Evolutionary conservation across 2,797 vertebrate species (phyloP).

Genomic region (Ctenopoma kingsleyae): DNA sequence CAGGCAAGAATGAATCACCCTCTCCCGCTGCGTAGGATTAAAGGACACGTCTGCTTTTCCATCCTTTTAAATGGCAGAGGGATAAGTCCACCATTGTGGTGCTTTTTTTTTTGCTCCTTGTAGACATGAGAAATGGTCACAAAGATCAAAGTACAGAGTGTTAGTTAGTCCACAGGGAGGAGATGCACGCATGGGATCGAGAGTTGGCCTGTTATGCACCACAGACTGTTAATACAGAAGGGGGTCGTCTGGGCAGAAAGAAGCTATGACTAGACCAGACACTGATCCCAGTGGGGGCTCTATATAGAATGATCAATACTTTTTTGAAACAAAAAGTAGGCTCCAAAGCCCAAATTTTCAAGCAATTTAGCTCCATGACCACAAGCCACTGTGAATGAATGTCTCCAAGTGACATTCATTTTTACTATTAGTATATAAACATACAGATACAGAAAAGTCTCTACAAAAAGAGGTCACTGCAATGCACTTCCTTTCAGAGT

Average conservation of each 20-base stretch:
- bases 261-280: constrained; percentile 27
- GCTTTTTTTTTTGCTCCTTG: constrained; percentile 29
- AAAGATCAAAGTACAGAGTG: constrained; percentile 55
- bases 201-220: constrained; percentile 30
- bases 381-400: neutral
- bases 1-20: constrained; percentile 56
- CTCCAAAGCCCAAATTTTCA: constrained; percentile 27
- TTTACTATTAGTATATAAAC: neutral
- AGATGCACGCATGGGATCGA: constrained; percentile 33
- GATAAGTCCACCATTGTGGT: constrained; percentile 14
- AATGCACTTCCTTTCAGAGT: neutral
- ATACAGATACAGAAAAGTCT: too few species aligned
- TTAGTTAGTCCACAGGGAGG: constrained; percentile 44
- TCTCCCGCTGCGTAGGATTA: constrained; percentile 63
- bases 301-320: constrained; percentile 15
- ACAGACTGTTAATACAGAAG: constrained; percentile 37
- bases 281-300: constrained; percentile 22
- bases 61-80: constrained; percentile 41
- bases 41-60: constrained; percentile 57
- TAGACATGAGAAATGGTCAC: constrained; percentile 46
- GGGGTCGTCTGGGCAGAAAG: constrained; percentile 23
- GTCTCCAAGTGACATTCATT: neutral
- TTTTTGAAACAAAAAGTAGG: constrained; percentile 30
- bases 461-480: neutral
- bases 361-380: constrained; percentile 13